phyloP scores from a whole-genome alignment of 1,140 invertebrate species.

The Ostrea denselamellosa region DNA sequence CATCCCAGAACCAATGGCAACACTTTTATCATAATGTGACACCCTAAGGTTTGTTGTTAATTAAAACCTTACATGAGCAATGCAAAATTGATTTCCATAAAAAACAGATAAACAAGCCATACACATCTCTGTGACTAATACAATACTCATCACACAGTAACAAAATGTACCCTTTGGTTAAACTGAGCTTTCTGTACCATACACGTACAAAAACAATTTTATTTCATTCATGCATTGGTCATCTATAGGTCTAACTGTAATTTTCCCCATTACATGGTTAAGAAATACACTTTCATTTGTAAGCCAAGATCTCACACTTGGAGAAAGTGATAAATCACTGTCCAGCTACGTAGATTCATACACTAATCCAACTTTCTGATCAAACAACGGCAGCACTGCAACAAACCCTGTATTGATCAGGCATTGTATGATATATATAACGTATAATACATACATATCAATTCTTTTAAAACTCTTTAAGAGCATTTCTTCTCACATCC shows the following conservation, averaged over 20 bases:
- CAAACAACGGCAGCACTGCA: neutral
- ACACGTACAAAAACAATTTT: neutral
- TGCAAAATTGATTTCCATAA: constrained; percentile 33
- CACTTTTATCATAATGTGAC: constrained; percentile 8
- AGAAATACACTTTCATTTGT: neutral
- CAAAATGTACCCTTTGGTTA: neutral
- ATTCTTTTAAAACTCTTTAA: neutral
- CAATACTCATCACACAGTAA: constrained; percentile 9
- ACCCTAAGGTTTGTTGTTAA: neutral
- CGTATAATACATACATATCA: constrained; percentile 3
- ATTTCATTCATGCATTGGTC: neutral
- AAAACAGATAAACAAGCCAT: constrained; percentile 9
- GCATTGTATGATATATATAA: neutral
- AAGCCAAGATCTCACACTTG: neutral
- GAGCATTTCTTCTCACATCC: neutral
- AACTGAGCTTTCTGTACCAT: neutral
- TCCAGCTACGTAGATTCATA: neutral
- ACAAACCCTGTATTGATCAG: constrained; percentile 7
- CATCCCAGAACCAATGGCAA: neutral
- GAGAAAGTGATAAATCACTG: neutral
- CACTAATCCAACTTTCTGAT: neutral
- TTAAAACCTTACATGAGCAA: constrained; percentile 35
- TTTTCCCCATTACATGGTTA: neutral
- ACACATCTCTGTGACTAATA: constrained; percentile 26
- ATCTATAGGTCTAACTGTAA: neutral